Base-by-base conservation (phyloP, 2,113 vertebrate genomes). In the Ochotona princeps region DNA sequence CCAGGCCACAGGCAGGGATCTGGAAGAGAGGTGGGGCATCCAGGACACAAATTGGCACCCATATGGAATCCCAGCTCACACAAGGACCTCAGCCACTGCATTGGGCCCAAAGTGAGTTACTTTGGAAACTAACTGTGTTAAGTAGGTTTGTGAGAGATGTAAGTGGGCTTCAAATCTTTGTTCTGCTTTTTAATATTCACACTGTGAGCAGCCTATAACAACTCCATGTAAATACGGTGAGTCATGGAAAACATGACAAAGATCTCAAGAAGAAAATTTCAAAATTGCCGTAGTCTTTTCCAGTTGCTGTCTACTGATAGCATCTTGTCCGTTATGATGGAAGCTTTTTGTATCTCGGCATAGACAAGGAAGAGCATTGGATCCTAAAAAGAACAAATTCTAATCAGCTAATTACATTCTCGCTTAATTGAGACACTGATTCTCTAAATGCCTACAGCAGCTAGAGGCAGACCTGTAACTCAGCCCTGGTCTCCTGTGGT, bases 261-360 rank as follows among this genome's bases (percentile, higher is more conserved):
- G 28, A 92, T 87, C 91, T 92, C 72, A 81, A 95, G 89, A 91
- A 95, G 95, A 92, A 94, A 93, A 97, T 94, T 96, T 93, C 21
- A 1, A 91, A 96, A 96, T 96, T 88, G 81, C 94, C 61, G 66
- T 80, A 28, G 60, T 93, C 93, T 91, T 54, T 81, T 95, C 87
- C 23, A 57, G 5, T 78, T 17, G 69, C 91, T 89, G 94, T 95
- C 4, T 83, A 75, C 82, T 86, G 92, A 91, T 91, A 92, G 61
- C 60, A 75, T 87, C 89, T 89, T 87, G 25, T 94, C 95, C 91
- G 47, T 92, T 84, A 82, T 72, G 78, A 66, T 17, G 69, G 47
- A 89, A 61, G 35, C 76, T 89, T 91, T 87, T 72, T 91, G 83
- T 89, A 94, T 97, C 74, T 94, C 91, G n/a, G 63, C 73, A 54